These are phyloP conservation scores for Lordiphosa clarofinis DNA, from an alignment of 1,140 invertebrate genomes.

Conservation along the genomic window DNA sequence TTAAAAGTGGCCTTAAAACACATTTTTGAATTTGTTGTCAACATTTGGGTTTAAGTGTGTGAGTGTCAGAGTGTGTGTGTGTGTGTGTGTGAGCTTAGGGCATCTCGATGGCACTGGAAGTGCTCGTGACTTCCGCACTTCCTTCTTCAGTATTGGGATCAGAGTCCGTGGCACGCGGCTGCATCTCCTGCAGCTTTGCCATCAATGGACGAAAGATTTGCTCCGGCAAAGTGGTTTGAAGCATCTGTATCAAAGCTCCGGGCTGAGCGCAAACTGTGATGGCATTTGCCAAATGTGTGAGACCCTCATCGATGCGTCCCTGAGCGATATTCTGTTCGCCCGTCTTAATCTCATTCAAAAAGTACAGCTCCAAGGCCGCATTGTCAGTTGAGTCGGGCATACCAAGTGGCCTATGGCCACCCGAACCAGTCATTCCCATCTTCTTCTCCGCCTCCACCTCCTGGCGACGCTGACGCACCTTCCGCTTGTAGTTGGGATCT, in stretches of 20 bases:
- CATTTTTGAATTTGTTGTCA: no score
- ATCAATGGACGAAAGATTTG: conserved; percentile 16
- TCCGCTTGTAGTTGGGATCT: conserved; percentile 96
- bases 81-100: neutral
- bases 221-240: conserved; percentile 19
- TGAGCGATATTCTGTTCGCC: conserved; percentile 14
- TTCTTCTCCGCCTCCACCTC: neutral
- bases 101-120: no score
- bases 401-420: neutral
- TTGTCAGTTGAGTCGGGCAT: conserved; percentile 2
- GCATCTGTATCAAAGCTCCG: neutral
- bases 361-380: conserved; percentile 4
- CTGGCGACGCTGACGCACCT: conserved; percentile 84
- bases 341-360: conserved; percentile 16
- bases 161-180: neutral
- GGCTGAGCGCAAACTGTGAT: conserved; percentile 33
- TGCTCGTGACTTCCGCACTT: no score
- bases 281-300: conserved; percentile 33
- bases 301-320: conserved; percentile 25
- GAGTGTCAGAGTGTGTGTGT: neutral
- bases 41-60: neutral
- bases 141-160: neutral
- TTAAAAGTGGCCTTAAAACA: no score
- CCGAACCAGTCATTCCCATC: neutral
- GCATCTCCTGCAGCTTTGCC: neutral